Evolutionary conservation across 2,888 invertebrate species (phyloP), one percentile per base, ranked within the genome.

Genomic region (Laothoe populi): DNA sequence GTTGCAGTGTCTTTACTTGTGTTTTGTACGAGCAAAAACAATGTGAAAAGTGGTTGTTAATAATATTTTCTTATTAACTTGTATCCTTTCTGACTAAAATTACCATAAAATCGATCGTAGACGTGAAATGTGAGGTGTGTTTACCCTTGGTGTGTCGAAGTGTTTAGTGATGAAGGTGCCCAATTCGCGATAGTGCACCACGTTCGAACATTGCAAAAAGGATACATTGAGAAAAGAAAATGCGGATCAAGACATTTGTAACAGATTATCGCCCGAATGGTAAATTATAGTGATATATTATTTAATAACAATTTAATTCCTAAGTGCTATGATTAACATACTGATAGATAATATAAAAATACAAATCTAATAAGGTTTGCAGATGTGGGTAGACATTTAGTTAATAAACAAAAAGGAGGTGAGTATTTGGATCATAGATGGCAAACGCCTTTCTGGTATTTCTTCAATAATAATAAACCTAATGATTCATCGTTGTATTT

Each of bases 11-110:
- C 88, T 92, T 92, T 92, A 88, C 92, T 92, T 92, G 92, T 89
- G 89, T 92, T 88, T 90, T 92, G 92, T 83, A 82, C 83, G 90
- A 87, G 90, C 90, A 92, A 92, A 91, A 91, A 92, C 91, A 92
- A 92, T 92, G 92, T 92, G 90, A 88, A 92, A 88, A 94, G 94
- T 94, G 93, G 93, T 89, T 93, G 93, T 89, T 93, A 93, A 88
- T 78, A 73, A 72, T 74, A 79, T 83, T 88, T 89, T 90, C 91
- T 74, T 70, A 90, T 88, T 90, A 92, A 82, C 87, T 90, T 88
- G 89, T 92, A 90, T 91, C 91, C 92, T 91, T 92, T 92, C 84
- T 88, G 88, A 89, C 82, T 82, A 75, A 71, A 76, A 70, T 69
- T 64, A 70, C 61, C 69, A 70, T 70, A 74, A 70, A 78, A 86